These are phyloP conservation scores for Hirundo rustica DNA, from an alignment of 2,797 vertebrate genomes.

Conservation along the genomic window DNA sequence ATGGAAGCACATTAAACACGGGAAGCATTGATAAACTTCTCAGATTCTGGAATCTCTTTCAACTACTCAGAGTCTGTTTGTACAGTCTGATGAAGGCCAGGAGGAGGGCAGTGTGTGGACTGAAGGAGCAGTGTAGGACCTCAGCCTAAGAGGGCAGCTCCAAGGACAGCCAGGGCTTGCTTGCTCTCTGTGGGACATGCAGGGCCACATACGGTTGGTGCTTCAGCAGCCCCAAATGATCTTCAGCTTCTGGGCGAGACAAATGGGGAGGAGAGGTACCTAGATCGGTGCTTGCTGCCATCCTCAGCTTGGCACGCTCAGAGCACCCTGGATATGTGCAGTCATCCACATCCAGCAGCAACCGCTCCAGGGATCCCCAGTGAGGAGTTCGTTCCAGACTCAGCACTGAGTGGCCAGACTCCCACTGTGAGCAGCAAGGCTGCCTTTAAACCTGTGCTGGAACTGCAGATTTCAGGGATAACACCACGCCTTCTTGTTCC, in stretches of 20 bases:
- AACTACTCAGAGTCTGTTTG: background rate
- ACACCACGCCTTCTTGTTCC: background rate
- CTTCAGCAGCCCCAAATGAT: background rate
- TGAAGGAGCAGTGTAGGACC: background rate
- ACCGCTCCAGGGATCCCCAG: fast-evolving
- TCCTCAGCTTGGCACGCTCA: fast-evolving
- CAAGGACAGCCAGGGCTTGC: background rate
- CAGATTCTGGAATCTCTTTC: background rate
- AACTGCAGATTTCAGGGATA: background rate
- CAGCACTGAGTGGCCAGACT: background rate
- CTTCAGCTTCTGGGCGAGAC: background rate
- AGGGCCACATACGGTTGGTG: background rate
- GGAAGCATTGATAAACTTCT: background rate
- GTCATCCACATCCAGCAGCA: background rate
- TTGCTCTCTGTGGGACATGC: fast-evolving
- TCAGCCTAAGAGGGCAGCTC: background rate
- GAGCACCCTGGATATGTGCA: background rate
- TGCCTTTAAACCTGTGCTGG: background rate
- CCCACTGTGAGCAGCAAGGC: background rate
- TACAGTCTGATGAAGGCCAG: background rate
- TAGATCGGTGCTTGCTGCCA: background rate
- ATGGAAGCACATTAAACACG: background rate
- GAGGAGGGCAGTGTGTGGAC: background rate
- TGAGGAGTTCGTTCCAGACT: background rate
- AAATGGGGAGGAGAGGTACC: background rate